Evolutionary conservation across 2,113 vertebrate genomes (phyloP).

Genomic region (Acrocephalus kingi): DNA sequence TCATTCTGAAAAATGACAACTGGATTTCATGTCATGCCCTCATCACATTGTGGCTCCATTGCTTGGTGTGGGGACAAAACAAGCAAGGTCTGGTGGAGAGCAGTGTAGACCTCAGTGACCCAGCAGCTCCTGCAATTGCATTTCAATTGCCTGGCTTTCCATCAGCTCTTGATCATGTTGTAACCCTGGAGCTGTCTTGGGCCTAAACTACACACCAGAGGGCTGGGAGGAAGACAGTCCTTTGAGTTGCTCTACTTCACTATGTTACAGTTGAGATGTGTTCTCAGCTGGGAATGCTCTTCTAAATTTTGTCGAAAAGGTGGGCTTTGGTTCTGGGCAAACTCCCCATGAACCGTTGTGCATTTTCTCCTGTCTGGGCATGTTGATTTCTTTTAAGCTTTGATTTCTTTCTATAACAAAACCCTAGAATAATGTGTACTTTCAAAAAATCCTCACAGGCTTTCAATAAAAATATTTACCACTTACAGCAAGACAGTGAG

Average conservation of each 20-base stretch:
- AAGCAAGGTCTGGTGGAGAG: not conserved
- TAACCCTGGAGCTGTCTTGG: not conserved
- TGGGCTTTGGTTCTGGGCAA: not conserved
- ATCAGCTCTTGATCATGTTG: not conserved
- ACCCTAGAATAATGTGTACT: not conserved
- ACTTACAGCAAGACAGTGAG: not conserved
- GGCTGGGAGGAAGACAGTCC: not conserved
- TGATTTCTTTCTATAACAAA: not conserved
- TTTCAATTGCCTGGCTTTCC: not conserved
- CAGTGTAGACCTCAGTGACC: not conserved
- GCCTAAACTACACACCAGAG: not conserved
- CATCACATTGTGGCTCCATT: not conserved
- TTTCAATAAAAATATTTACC: not conserved
- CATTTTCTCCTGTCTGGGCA: not conserved
- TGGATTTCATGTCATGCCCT: not conserved
- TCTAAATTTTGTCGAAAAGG: not conserved
- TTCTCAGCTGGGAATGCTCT: not conserved
- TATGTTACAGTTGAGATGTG: not conserved
- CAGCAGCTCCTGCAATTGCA: not conserved
- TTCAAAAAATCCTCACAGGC: not conserved
- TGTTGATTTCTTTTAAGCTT: not conserved
- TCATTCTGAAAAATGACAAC: not conserved
- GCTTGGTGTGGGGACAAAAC: not conserved
- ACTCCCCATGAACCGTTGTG: accelerated
- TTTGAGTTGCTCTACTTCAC: not conserved